These are phyloP conservation scores for Cariama cristata DNA, from an alignment of 2,113 vertebrate species.

Conservation along the genomic window DNA sequence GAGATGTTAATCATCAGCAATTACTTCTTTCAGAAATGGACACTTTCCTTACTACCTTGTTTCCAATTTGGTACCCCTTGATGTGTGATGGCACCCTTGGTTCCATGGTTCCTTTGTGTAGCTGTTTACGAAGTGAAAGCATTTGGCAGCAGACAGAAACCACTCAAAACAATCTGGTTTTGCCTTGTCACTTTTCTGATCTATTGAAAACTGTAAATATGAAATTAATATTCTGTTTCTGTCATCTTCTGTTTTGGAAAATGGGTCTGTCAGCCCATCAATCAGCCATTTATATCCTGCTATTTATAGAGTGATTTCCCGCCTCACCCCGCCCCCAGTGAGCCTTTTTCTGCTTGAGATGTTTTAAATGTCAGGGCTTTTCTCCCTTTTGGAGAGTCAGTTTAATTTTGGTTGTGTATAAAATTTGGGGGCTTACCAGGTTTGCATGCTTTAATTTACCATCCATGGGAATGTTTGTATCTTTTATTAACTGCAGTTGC, in stretches of 20 bases:
- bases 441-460: neutral
- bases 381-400: neutral
- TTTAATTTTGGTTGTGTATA: neutral
- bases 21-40: neutral
- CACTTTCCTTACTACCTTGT: neutral
- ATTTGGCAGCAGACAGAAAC: neutral
- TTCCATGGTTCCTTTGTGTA: neutral
- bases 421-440: neutral
- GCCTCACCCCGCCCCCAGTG: too few species aligned
- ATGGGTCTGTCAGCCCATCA: neutral
- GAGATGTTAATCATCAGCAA: neutral
- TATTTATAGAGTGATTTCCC: neutral
- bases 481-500: neutral
- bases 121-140: neutral
- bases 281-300: neutral
- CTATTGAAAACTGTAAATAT: constrained; percentile 13
- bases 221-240: constrained; percentile 8
- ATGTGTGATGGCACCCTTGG: neutral
- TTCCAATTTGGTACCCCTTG: neutral
- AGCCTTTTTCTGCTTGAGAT: neutral
- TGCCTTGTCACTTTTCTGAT: neutral
- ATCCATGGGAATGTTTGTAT: neutral
- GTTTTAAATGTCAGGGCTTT: neutral
- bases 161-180: constrained; percentile 15
- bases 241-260: neutral